Evolutionary conservation across 2,797 vertebrate genomes (phyloP).

Genomic region (Anguilla obscura): DNA sequence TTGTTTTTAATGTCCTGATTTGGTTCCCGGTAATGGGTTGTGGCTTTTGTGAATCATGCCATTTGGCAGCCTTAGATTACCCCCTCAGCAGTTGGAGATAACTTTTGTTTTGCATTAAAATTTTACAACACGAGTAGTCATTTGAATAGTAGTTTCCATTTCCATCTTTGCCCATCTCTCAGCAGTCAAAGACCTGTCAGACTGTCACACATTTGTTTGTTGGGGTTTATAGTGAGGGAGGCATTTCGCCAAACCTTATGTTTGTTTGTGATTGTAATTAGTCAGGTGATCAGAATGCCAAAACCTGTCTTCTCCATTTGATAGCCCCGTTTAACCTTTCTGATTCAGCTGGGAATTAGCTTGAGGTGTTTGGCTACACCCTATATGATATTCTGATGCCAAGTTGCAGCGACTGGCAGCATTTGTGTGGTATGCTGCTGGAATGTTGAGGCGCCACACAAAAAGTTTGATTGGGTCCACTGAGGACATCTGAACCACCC

Average conservation of each 20-base stretch:
- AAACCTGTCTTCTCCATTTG: background rate
- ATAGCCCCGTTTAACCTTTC: background rate
- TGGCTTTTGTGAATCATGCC: background rate
- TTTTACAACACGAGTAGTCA: background rate
- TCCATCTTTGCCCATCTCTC: background rate
- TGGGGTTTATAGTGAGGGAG: background rate
- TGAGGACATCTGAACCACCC: slow-evolving; percentile 1
- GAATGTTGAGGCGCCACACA: background rate
- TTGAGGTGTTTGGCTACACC: background rate
- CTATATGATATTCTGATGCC: background rate
- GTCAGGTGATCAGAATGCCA: background rate
- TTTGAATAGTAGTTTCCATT: background rate
- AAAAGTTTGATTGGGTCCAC: background rate
- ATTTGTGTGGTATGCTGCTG: background rate
- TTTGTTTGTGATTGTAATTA: background rate
- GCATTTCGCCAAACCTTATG: background rate
- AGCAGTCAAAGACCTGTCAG: background rate
- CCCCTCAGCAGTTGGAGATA: background rate
- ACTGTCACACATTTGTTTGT: background rate
- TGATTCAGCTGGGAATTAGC: background rate
- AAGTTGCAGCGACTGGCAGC: background rate
- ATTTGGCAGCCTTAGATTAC: background rate
- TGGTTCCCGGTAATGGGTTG: background rate
- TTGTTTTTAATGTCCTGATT: background rate
- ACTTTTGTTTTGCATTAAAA: background rate